phyloP scores from a whole-genome alignment of 2,888 invertebrate species.

The Plagiodera versicolora region DNA sequence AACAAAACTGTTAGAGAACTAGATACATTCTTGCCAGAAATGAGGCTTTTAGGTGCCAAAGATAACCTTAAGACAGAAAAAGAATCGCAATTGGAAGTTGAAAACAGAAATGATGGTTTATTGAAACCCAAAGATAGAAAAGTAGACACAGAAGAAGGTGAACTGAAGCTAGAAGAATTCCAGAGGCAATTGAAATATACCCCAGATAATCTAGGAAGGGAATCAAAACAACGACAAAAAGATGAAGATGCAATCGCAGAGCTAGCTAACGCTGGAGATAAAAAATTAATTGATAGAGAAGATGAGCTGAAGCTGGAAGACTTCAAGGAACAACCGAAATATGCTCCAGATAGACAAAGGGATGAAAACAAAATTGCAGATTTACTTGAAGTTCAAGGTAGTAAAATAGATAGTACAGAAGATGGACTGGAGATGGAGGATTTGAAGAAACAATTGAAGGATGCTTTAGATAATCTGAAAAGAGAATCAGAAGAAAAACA shows the following conservation, averaged over 20 bases:
- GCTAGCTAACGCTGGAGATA: not conserved
- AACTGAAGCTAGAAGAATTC: conserved; percentile 4
- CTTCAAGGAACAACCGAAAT: not conserved
- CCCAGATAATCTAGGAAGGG: conserved; percentile 5
- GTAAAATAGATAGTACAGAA: too few species aligned
- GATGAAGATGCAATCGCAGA: conserved; percentile 4
- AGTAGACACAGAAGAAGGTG: too few species aligned
- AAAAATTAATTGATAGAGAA: too few species aligned
- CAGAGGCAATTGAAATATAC: conserved; percentile 12
- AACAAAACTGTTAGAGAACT: conserved; percentile 23
- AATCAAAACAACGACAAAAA: conserved; percentile 7
- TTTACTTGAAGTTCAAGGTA: not conserved
- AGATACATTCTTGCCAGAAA: conserved; percentile 11
- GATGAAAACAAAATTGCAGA: not conserved
- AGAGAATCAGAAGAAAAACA: conserved; percentile 10
- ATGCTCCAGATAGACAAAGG: not conserved
- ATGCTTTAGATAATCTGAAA: conserved; percentile 12
- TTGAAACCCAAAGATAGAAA: not conserved
- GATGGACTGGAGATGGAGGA: conserved; percentile 5
- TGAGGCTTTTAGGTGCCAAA: not conserved
- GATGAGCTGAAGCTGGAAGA: too few species aligned
- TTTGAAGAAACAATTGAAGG: conserved; percentile 11
- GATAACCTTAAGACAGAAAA: not conserved
- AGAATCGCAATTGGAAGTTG: conserved; percentile 14
- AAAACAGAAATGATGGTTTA: not conserved